Evolutionary conservation across 2,888 invertebrate genomes (phyloP).

Genomic region (Empis stercorea): DNA sequence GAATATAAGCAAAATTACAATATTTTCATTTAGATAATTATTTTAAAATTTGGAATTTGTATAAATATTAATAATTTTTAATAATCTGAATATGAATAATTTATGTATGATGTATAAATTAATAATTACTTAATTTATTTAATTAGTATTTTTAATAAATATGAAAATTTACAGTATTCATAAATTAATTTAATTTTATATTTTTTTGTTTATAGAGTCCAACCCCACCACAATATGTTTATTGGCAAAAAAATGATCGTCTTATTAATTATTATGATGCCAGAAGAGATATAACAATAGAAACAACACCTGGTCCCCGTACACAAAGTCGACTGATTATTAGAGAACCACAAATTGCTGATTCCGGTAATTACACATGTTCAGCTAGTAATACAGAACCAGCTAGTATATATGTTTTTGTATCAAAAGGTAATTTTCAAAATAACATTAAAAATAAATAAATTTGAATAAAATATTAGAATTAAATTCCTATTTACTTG

Average conservation of each 20-base stretch:
- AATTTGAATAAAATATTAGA: no score
- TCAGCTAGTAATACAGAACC: slow-evolving; percentile 81
- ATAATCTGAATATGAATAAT: no score
- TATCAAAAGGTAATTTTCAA: slow-evolving; percentile 68
- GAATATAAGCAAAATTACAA: no score
- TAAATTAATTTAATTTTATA: background rate
- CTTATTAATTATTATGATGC: slow-evolving; percentile 87
- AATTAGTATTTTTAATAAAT: no score
- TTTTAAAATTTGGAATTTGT: no score
- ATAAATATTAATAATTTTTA: no score
- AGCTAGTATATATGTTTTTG: slow-evolving; percentile 79
- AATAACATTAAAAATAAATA: no score
- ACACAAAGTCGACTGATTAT: slow-evolving; percentile 79
- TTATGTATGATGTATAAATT: no score
- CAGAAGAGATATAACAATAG: slow-evolving; percentile 67
- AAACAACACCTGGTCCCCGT: slow-evolving; percentile 70
- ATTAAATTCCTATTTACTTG: no score
- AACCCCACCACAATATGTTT: slow-evolving; percentile 85
- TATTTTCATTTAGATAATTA: no score
- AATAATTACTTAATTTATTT: no score
- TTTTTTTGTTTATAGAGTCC: slow-evolving; percentile 56
- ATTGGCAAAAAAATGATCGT: slow-evolving; percentile 89
- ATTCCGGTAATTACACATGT: slow-evolving; percentile 87
- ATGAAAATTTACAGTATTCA: no score
- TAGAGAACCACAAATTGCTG: slow-evolving; percentile 65